A percentile compares a stretch with the other conserved stretches of the same genome.
Conservation (phyloP, 2,113 vertebrate species). For the Climacteris rufus region DNA sequence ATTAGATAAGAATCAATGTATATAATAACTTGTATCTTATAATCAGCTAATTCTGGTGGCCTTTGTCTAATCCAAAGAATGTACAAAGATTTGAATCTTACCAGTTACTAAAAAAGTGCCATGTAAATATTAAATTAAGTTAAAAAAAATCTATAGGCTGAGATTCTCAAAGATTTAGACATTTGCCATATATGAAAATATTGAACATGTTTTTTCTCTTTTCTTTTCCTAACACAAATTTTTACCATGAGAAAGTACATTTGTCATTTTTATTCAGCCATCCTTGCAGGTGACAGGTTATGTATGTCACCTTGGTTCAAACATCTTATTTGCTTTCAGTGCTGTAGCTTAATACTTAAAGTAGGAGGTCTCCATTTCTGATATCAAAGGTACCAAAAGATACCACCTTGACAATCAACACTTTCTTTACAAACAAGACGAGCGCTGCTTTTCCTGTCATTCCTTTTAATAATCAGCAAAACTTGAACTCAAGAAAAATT, state of each 20-base stretch:
- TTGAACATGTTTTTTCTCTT: neutral
- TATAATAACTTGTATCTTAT: neutral
- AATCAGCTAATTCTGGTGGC: neutral
- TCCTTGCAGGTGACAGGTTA: neutral
- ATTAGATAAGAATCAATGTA: neutral
- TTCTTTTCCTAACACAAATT: neutral
- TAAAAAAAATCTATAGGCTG: neutral
- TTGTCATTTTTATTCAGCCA: neutral
- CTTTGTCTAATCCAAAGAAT: neutral
- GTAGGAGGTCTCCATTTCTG: neutral
- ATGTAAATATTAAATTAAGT: neutral
- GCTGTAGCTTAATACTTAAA: neutral
- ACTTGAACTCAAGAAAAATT: neutral
- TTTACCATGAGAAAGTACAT: neutral
- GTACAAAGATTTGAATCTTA: neutral
- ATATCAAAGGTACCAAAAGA: neutral
- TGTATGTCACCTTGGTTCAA: neutral
- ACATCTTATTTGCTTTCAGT: neutral
- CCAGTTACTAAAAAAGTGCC: neutral
- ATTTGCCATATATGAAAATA: neutral
- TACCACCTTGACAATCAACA: neutral
- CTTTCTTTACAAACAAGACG: neutral
- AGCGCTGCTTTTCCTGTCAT: neutral
- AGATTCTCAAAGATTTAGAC: neutral
- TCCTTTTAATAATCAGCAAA: neutral